Conservation (phyloP, 2,113 vertebrate species). For the Hepsetus odoe region DNA sequence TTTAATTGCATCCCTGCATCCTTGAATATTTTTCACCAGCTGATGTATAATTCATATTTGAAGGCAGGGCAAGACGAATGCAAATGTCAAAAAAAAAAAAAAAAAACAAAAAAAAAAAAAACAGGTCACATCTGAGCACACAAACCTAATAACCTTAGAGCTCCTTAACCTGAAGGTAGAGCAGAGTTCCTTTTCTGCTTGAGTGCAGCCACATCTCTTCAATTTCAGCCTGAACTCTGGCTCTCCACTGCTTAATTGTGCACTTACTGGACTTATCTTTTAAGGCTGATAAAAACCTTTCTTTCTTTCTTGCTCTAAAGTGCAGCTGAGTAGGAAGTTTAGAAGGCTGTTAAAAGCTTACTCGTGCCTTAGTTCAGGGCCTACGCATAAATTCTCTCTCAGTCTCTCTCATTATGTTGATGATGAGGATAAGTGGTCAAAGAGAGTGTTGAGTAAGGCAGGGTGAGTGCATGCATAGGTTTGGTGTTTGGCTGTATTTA, state of each 20-base stretch:
- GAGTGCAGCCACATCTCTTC: not conserved
- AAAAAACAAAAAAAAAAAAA: too few species aligned
- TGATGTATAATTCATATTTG: slow-evolving; percentile 13
- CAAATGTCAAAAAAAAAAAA: too few species aligned
- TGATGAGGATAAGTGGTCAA: slow-evolving; percentile 78
- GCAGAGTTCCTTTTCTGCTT: not conserved
- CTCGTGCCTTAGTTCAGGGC: not conserved
- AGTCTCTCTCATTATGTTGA: slow-evolving; percentile 62
- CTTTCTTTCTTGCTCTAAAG: not conserved
- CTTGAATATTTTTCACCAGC: not conserved
- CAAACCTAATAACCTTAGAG: not conserved
- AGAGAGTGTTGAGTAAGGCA: slow-evolving; percentile 75
- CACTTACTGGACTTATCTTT: not conserved
- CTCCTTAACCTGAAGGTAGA: not conserved
- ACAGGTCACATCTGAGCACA: not conserved
- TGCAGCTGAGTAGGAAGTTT: not conserved
- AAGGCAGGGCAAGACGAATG: not conserved
- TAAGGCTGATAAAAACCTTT: not conserved
- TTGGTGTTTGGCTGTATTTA: too few species aligned
- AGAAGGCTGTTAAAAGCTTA: not conserved
- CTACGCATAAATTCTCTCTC: not conserved
- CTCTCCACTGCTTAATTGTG: not conserved
- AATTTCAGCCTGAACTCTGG: not conserved
- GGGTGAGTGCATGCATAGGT: slow-evolving; percentile 95
- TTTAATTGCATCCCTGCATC: not conserved